phyloP scores from a whole-genome alignment of 2,888 invertebrate species.

The Biston betularia region DNA sequence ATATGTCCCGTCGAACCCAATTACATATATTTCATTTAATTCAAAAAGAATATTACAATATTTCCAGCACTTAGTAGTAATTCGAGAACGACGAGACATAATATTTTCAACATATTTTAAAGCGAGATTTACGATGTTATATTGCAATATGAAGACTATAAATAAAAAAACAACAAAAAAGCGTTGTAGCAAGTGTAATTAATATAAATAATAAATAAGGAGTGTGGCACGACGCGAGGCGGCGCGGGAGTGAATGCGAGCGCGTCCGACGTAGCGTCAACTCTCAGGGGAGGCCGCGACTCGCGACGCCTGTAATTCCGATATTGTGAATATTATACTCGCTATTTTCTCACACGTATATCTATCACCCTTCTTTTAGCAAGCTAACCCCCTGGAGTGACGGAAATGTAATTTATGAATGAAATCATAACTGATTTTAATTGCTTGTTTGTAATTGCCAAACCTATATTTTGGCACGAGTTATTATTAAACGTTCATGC shows the following conservation, averaged over 20 bases:
- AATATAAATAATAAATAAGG: slow-evolving; percentile 80
- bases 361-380: slow-evolving; percentile 55
- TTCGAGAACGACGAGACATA: slow-evolving; percentile 8
- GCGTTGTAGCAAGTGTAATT: slow-evolving; percentile 66
- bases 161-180: slow-evolving; percentile 59
- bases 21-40: background rate
- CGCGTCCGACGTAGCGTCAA: slow-evolving; percentile 45
- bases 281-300: slow-evolving; percentile 56
- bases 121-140: slow-evolving; percentile 39
- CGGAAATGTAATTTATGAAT: slow-evolving; percentile 42
- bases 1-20: no score
- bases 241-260: slow-evolving; percentile 54
- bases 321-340: slow-evolving; percentile 77
- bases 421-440: slow-evolving; percentile 31
- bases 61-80: background rate
- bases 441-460: slow-evolving; percentile 3
- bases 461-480: background rate
- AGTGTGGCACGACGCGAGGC: slow-evolving; percentile 56
- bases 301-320: slow-evolving; percentile 62
- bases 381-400: slow-evolving; percentile 52
- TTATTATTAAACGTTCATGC: no score
- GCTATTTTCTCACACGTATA: slow-evolving; percentile 75
- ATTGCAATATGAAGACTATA: slow-evolving; percentile 43
- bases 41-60: background rate
- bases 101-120: slow-evolving; percentile 36